Percentiles rank a stretch among this genome's conserved stretches.
These are phyloP conservation scores for Cirrhinus molitorella DNA, from an alignment of 2,797 vertebrate genomes.

Conservation along the genomic window DNA sequence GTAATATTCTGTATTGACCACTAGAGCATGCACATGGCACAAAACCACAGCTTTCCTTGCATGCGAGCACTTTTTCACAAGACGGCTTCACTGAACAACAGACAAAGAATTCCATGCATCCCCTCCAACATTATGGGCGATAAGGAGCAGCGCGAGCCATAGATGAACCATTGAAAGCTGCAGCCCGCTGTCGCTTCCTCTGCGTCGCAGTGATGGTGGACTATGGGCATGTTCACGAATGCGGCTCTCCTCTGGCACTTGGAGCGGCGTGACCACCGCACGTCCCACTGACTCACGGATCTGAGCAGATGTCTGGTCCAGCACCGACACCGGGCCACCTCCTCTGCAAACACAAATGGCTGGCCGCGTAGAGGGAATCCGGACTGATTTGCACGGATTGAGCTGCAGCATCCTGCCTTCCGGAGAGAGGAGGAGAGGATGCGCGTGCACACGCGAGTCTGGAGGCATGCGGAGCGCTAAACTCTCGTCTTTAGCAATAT, in stretches of 20 bases:
- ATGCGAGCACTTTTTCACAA: background rate
- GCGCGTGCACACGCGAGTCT: conserved; percentile 44
- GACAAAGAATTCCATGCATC: conserved; percentile 17
- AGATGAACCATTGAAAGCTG: background rate
- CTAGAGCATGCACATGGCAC: conserved; percentile 42
- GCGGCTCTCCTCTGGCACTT: conserved; percentile 64
- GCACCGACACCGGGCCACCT: conserved; percentile 76
- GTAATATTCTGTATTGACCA: conserved; percentile 20
- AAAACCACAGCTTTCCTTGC: conserved; percentile 10
- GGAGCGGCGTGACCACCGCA: conserved; percentile 59
- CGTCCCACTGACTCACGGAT: conserved; percentile 65
- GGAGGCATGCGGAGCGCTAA: conserved; percentile 72
- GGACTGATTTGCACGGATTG: conserved; percentile 67
- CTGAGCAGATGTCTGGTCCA: conserved; percentile 82
- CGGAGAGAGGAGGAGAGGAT: conserved; percentile 65
- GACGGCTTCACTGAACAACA: background rate
- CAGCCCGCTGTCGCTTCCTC: conserved; percentile 61
- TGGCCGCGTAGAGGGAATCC: conserved; percentile 76
- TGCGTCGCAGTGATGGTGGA: conserved; percentile 75
- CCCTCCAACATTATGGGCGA: background rate
- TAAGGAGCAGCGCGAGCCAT: background rate
- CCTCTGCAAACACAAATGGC: conserved; percentile 79
- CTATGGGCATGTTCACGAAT: conserved; percentile 66
- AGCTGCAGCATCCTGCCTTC: conserved; percentile 54
- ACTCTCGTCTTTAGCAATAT: conserved; percentile 72